Percentiles rank a stretch among this genome's conserved stretches.
phyloP scores from a whole-genome alignment of 2,113 vertebrate genomes.

The Machaerirhynchus nigripectus region DNA sequence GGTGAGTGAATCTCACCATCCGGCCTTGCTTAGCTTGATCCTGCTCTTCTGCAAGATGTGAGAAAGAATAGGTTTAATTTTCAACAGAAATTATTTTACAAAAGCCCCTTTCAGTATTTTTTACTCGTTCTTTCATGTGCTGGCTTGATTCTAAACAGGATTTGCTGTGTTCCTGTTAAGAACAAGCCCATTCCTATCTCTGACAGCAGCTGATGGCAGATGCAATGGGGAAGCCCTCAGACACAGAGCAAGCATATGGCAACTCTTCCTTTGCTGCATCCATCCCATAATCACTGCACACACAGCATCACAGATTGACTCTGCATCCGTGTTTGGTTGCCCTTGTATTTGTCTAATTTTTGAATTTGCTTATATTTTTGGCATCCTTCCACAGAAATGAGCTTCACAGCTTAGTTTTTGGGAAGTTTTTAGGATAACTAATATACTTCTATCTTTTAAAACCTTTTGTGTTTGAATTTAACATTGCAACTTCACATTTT shows the following conservation, averaged over 20 bases:
- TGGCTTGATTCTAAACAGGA: background rate
- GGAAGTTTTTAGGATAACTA: background rate
- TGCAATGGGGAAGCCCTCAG: background rate
- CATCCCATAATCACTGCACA: background rate
- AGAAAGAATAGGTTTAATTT: background rate
- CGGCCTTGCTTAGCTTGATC: background rate
- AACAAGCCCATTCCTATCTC: background rate
- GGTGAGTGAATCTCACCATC: accelerated
- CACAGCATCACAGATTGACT: background rate
- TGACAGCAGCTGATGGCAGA: background rate
- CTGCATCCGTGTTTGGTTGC: background rate
- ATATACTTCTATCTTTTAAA: background rate
- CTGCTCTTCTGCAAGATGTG: background rate
- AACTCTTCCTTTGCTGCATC: background rate
- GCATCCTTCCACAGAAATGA: background rate
- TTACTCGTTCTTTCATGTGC: accelerated
- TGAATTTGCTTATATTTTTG: background rate
- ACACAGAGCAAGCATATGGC: background rate
- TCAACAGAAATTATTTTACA: background rate
- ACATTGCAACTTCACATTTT: background rate
- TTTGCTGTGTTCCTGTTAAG: background rate
- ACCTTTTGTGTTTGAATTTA: background rate
- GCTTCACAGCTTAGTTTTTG: background rate
- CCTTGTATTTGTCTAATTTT: background rate
- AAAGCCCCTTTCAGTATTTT: background rate